Evolutionary conservation across 2,113 vertebrate species (phyloP).

Genomic region (Oryzias woworae): DNA sequence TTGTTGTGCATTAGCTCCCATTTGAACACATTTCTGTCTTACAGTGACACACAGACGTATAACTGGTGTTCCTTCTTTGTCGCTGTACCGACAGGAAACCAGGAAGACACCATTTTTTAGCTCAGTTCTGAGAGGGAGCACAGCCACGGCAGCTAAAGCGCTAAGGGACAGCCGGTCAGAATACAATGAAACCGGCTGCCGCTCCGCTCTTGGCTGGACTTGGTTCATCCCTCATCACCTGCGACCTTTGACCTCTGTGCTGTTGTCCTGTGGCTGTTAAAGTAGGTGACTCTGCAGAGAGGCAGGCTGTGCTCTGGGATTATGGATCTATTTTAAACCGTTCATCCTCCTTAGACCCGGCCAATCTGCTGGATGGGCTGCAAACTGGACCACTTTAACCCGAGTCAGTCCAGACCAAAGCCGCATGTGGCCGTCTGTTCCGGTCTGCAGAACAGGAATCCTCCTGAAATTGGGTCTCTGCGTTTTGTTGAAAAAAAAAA

Average conservation of each 20-base stretch:
- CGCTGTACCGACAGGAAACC: too few species aligned
- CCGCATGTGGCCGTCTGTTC: neutral
- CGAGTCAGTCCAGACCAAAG: neutral
- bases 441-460: too few species aligned
- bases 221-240: neutral
- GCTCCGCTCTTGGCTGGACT: neutral
- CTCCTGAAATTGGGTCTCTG: too few species aligned
- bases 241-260: conserved; percentile 9
- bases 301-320: conserved; percentile 19
- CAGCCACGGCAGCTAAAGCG: too few species aligned
- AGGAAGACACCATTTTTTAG: too few species aligned
- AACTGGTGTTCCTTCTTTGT: too few species aligned
- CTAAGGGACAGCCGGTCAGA: neutral
- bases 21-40: too few species aligned
- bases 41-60: too few species aligned
- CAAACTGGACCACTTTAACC: neutral
- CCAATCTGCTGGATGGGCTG: conserved; percentile 9
- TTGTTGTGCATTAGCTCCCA: too few species aligned
- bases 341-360: conserved; percentile 47
- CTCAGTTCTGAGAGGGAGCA: too few species aligned
- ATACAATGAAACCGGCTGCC: neutral
- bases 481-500: too few species aligned
- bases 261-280: neutral
- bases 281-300: conserved; percentile 6
- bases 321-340: conserved; percentile 43